Conservation (phyloP, 2,113 vertebrate species). For the Lycocorax pyrrhopterus region DNA sequence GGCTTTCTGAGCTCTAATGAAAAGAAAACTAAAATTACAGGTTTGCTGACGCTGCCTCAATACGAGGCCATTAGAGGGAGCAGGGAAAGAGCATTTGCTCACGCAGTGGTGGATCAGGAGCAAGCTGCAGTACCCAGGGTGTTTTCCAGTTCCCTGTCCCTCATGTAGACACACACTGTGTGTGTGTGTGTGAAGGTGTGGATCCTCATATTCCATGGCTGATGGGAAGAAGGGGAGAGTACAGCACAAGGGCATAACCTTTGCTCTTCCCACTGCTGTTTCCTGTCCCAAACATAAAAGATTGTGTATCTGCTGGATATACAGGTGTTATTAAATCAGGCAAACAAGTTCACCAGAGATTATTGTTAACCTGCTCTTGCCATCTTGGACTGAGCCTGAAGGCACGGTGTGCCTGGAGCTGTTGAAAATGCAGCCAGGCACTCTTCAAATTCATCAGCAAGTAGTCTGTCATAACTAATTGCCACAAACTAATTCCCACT, state of each 20-base stretch:
- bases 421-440: neutral
- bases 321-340: neutral
- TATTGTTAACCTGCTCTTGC: neutral
- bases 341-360: neutral
- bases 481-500: neutral
- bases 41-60: neutral
- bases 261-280: neutral
- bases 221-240: neutral
- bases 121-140: rapidly evolving
- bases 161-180: rapidly evolving
- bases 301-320: neutral
- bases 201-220: neutral
- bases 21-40: neutral
- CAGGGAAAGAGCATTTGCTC: neutral
- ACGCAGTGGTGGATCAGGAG: neutral
- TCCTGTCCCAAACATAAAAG: neutral
- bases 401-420: neutral
- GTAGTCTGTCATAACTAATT: neutral
- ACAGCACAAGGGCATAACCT: neutral
- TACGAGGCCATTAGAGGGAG: neutral
- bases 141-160: neutral
- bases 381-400: neutral
- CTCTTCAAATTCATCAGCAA: neutral
- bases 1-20: neutral
- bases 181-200: too few species aligned